Base-by-base conservation (phyloP, 2,888 invertebrate genomes). In the Aphodius sticticus region DNA sequence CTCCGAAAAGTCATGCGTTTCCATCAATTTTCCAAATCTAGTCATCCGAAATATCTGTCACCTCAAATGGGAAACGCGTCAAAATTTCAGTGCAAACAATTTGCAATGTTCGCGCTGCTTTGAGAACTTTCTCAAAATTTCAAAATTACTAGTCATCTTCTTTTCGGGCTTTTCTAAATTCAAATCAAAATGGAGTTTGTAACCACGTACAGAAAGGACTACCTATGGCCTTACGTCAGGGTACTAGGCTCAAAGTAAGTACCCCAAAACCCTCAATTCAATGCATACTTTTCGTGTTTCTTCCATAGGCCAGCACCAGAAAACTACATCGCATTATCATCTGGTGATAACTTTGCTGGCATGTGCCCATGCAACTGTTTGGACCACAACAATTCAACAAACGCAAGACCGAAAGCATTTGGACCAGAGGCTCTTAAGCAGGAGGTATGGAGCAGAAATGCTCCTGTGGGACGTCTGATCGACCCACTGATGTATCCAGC, bases 161-260 rank as follows among this genome's bases (percentile, higher is more conserved):
- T 26, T 36, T 26, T n/a, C 7, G 37, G 37, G 37, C 35, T 70
- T 70, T 69, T 15, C 16, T 77, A 77, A 77, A 35, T 16, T 69
- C 7, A 53, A 53, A 53, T 36, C 37, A 80, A 77, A 77, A 92
- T 93, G 92, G 92, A 92, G 83, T 93, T 92, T 84, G 87, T 92
- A 78, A 92, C 93, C 0, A 93, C 92, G 0, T 93, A 94, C 84
- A 89, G 91, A 71, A 92, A 92, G 84, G 93, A 93, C 86, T 94
- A 92, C 83, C 84, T 92, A 16, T 93, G 93, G 93, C 93, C 93
- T 0, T 88, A 90, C 85, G 88, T 88, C 1, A 86, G 87, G 77
- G 85, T 86, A 5, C 85, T 89, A 76, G 88, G 89, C 16, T 82
- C 85, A 37, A 87, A 85, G 89, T 89, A 85, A 85, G 16, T 71